Evolutionary conservation across 2,113 vertebrate species (phyloP), one percentile per base, ranked within the genome.

Genomic region (Menura novaehollandiae): DNA sequence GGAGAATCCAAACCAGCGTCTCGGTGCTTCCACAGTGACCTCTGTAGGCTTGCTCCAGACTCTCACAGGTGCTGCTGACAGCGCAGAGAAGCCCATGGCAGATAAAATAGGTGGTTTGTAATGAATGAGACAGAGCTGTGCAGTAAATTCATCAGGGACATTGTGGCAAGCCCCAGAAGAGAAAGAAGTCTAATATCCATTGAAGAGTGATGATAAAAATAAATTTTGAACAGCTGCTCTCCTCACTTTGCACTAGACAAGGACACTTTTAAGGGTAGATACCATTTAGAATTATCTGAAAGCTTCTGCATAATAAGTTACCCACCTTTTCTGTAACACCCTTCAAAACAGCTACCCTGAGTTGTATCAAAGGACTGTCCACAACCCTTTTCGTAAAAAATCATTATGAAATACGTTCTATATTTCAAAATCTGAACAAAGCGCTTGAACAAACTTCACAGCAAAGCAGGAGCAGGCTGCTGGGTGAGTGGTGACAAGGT

Each of bases 191-290:
- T 90, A 88, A 85, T 62, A 93, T 67, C 43, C 49, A 56, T 17
- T 84, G 88, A 91, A 60, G 59, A 88, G 28, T 27, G 56, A 83
- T 77, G 94, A 88, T 85, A 97, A 96, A 96, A 96, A 96, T 95
- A 91, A 93, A 96, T 43, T 85, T 47, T 77, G 85, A 90, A 96
- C 95, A 96, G 79, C 91, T 97, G 92, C 39, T 96, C 37, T 80
- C 52, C 72, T 93, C 56, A 33, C 37, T 95, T 86, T 75, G 72
- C 47, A 33, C 44, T 64, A 81, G 76, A 44, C 92, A 95, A 96
- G 96, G 92, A 92, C 90, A 16, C 49, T 84, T 88, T 92, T 60
- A 95, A 96, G 88, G 88, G 79, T 92, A 93, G 82, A 75, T 53
- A 64, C 72, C 60, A 15, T 81, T 94, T 75, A 77, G 85, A 88